Conservation (phyloP, 92 coral and sea anemone genomes). For the Zoanthus gigantus region DNA sequence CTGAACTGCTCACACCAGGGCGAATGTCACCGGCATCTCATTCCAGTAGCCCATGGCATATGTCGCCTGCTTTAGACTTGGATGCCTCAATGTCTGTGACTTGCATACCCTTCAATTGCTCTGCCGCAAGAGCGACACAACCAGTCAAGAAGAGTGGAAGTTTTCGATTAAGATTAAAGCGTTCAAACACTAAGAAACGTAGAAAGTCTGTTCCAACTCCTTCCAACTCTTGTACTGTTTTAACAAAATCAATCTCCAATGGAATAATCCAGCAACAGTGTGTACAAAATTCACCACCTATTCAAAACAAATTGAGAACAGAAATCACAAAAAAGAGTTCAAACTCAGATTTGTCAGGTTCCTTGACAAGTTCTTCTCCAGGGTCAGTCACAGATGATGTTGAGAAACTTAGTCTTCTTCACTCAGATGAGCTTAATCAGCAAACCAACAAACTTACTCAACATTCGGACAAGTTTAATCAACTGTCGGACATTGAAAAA, state of each 20-base stretch:
- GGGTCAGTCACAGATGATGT: conserved; percentile 89
- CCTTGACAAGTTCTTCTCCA: conserved; percentile 87
- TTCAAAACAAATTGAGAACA: conserved; percentile 61
- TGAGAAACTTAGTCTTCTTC: conserved; percentile 81
- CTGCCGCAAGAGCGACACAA: conserved; percentile 83
- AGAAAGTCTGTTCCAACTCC: conserved; percentile 88
- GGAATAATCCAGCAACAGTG: conserved; percentile 66
- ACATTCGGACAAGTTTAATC: conserved; percentile 49
- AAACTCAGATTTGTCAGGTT: conserved; percentile 83
- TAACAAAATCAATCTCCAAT: conserved; percentile 68
- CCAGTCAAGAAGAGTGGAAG: conserved; percentile 85
- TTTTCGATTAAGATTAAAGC: conserved; percentile 81
- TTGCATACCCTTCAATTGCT: conserved; percentile 90
- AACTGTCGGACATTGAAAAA: conserved; percentile 48
- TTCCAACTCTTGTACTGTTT: conserved; percentile 63
- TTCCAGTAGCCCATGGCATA: conserved; percentile 94
- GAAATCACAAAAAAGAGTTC: conserved; percentile 70
- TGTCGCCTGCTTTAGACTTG: conserved; percentile 70
- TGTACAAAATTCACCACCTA: conserved; percentile 85
- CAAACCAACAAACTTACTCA: conserved; percentile 56
- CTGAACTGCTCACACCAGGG: conserved; percentile 80
- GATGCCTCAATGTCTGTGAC: conserved; percentile 68
- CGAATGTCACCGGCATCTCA: conserved; percentile 69
- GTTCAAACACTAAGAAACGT: conserved; percentile 88
- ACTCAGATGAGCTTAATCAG: conserved; percentile 55